Conservation (phyloP, 1,140 invertebrate species). For the Rhagoletis pomonella region DNA sequence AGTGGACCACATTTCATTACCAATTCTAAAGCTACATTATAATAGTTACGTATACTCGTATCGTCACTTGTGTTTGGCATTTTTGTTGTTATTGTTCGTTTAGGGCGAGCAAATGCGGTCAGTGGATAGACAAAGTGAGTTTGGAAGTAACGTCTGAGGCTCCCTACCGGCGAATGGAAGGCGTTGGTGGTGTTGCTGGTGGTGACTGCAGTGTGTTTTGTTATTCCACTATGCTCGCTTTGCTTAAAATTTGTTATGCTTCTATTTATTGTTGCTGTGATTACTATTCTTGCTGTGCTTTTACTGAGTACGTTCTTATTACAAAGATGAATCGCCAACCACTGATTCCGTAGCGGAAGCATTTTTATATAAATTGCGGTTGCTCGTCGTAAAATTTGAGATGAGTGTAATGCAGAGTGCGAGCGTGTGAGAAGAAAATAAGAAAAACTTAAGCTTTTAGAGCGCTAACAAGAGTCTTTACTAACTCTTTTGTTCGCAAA, state of each 20-base stretch:
- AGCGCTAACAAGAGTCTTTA: too few relatives aligned
- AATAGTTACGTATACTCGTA: constrained; percentile 61
- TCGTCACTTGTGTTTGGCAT: constrained; percentile 35
- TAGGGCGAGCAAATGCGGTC: background rate
- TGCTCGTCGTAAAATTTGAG: background rate
- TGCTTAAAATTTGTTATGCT: background rate
- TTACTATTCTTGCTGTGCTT: background rate
- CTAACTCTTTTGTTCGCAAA: background rate
- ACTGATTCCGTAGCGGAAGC: background rate
- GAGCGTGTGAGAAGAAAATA: constrained; percentile 2
- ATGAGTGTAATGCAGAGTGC: constrained; percentile 1
- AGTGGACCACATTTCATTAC: constrained; percentile 71
- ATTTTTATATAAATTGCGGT: constrained; percentile 6
- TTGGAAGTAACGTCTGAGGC: background rate
- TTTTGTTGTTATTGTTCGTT: background rate
- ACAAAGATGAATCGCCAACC: constrained; percentile 20
- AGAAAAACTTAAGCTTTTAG: background rate
- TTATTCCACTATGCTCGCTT: background rate
- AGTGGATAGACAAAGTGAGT: background rate
- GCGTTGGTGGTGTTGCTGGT: background rate
- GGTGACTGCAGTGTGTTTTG: background rate
- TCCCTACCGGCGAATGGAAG: background rate
- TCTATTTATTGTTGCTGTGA: background rate
- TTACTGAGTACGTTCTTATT: background rate
- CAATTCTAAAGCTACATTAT: constrained; percentile 67